Conservation (phyloP, 2,797 vertebrate species). For the Eidolon dupreanum region DNA sequence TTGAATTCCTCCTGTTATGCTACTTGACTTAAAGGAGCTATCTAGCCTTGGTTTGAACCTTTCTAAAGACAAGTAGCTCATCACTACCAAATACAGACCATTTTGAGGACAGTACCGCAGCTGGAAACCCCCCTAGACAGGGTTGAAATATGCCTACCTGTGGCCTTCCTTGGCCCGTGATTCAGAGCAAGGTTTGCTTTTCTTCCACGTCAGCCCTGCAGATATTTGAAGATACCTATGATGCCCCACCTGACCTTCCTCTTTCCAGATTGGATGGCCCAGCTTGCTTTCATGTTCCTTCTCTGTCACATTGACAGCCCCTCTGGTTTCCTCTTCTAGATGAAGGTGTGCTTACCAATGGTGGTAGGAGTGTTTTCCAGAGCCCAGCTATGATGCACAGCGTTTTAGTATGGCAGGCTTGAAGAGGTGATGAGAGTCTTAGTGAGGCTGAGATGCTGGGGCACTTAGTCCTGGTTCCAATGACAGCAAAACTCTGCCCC, state of each 20-base stretch:
- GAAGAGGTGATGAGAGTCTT: neutral
- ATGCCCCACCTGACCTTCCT: neutral
- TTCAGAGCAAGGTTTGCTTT: neutral
- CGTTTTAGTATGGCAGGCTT: neutral
- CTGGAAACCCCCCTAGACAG: neutral
- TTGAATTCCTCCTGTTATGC: neutral
- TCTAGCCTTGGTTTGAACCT: neutral
- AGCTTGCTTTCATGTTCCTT: neutral
- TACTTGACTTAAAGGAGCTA: neutral
- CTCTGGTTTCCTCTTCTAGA: neutral
- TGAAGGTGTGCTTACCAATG: neutral
- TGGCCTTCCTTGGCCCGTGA: neutral
- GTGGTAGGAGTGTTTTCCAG: neutral
- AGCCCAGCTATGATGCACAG: too few species aligned
- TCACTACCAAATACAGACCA: neutral
- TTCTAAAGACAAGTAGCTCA: neutral
- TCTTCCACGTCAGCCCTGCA: neutral
- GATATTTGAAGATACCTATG: neutral
- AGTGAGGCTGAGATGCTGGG: neutral
- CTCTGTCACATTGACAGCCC: neutral
- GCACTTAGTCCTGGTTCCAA: neutral
- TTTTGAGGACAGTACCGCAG: neutral
- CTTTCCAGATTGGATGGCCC: neutral
- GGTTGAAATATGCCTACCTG: neutral
- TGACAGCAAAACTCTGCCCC: neutral